Evolutionary conservation across 1,140 invertebrate genomes (phyloP), one percentile per base, ranked within the genome.

Genomic region (Calycopis cecrops): DNA sequence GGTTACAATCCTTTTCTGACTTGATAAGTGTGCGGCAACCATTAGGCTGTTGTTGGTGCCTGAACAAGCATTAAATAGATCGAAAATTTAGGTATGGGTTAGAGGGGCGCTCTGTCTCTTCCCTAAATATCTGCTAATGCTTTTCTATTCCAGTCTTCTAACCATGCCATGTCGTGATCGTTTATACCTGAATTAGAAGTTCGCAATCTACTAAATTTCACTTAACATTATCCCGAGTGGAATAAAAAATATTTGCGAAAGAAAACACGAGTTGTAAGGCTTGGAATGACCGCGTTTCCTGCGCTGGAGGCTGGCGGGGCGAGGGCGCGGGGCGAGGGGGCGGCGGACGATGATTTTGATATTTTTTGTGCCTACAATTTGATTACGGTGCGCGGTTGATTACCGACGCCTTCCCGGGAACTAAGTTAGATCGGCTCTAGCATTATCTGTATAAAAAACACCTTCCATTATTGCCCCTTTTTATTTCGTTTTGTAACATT

Each of bases 291-390:
- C 55, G 52, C 51, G 57, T 44, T 56, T 42, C 55, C 55, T 48
- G 55, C 48, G 42, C 52, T n/a, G n/a, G n/a, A n/a, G n/a, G 38
- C 17, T 28, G 17, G 54, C 38, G 21, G 21, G 21, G 21, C 21
- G 21, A 2, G 21, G 21, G 21, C 2, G 2, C 2, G 6, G 6
- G 21, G 21, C 2, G 11, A 16, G 11, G 47, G 38, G 44, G 35
- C 47, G 14, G 54, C 50, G 58, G 52, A 57, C 59, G 63, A 73
- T 76, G 72, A 77, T 76, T 76, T 68, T 61, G 61, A 72, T 71
- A 63, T 77, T 79, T 77, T 79, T 79, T 79, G 67, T 76, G 57
- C 57, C 54, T 54, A 57, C 66, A 67, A 73, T 78, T 78, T 76
- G 75, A 75, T 78, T 78, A 71, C 62, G 53, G 67, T 67, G 63